Base-by-base conservation (phyloP, 2,113 vertebrate species). In the Abramis brama region DNA sequence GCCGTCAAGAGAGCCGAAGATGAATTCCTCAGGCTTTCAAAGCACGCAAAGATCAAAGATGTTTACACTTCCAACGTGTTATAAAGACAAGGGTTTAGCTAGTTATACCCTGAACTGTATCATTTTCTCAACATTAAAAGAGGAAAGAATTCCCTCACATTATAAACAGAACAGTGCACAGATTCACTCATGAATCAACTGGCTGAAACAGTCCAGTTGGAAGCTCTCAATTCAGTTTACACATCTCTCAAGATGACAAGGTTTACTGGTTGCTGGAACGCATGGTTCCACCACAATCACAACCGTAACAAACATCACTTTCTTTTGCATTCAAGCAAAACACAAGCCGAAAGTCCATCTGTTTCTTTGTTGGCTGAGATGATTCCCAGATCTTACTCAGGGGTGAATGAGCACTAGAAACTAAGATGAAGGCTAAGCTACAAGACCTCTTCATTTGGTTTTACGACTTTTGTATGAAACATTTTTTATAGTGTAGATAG, bases 11-110 rank as follows among this genome's bases (percentile, higher is more conserved):
- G 70, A 91, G 62, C 87, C 66, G 64, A 76, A 90, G 89, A 86
- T 79, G 36, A 83, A 86, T 79, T 87, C 91, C 86, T 87, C 10
- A 21, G 82, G 83, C 86, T 86, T 88, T 87, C 83, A 78, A 50
- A 57, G 74, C 52, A 62, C 12, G 75, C 50, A 76, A 79, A 87
- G 88, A 94, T 93, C 90, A 92, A 93, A 79, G 91, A 70, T 33
- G 82, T 82, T 87, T 25, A 83, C 79, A 82, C 71, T 80, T 71
- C 57, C 50, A 64, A 82, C 77, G 87, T 86, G 66, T 85, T 83
- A 27, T 83, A 83, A 77, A 75, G 84, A 75, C 80, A 88, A 73
- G 23, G 86, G 85, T 89, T 90, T 82, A 89, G 84, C 82, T 55
- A 68, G 68, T 85, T 21, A 45, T 84, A 80, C 82, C 57, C n/a